These are phyloP conservation scores for Minunthozetes semirufus DNA, from an alignment of 2,888 invertebrate genomes.

Conservation along the genomic window DNA sequence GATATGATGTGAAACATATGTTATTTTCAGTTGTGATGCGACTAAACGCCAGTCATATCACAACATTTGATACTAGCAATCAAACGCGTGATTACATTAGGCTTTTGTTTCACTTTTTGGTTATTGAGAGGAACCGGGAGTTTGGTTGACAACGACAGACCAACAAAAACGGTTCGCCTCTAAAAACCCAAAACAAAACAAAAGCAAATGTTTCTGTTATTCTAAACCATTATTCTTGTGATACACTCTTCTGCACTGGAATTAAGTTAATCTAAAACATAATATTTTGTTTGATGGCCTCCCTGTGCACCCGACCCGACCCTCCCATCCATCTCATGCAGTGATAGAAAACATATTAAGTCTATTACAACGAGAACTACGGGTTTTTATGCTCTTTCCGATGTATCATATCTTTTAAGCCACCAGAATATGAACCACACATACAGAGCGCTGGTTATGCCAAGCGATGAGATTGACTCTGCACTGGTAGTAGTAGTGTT, in stretches of 20 bases:
- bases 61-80: too few species aligned
- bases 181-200: too few species aligned
- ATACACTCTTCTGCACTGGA: neutral
- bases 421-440: conserved; percentile 19
- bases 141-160: too few species aligned
- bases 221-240: neutral
- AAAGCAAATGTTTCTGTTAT: too few species aligned
- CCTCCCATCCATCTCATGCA: neutral
- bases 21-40: too few species aligned
- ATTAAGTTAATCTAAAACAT: conserved; percentile 17
- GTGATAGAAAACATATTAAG: neutral
- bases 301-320: neutral
- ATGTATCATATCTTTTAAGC: conserved; percentile 19
- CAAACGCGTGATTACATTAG: too few species aligned
- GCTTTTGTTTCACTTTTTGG: too few species aligned
- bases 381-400: neutral
- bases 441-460: too few species aligned
- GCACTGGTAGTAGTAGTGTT: neutral
- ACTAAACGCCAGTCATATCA: too few species aligned
- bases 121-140: too few species aligned
- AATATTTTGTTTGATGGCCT: conserved; percentile 3
- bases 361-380: neutral
- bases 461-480: neutral
- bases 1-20: too few species aligned
- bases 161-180: too few species aligned